These are phyloP conservation scores for Polydrusus pterygomalis DNA, from an alignment of 2,888 invertebrate species.

Conservation along the genomic window DNA sequence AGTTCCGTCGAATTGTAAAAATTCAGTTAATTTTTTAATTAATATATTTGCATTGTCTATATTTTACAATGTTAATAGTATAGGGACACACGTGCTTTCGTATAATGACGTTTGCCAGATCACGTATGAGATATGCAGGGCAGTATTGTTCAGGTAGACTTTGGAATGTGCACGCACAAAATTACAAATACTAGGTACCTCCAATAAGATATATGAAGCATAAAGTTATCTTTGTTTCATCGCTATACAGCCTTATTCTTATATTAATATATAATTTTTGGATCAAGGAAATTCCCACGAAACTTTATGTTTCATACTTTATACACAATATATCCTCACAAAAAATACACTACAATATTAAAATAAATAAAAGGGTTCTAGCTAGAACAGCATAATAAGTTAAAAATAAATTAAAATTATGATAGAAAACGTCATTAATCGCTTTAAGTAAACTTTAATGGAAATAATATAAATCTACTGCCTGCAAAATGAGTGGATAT, in stretches of 20 bases:
- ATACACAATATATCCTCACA: too few relatives aligned
- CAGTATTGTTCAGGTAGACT: conserved; percentile 65
- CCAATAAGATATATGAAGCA: conserved; percentile 61
- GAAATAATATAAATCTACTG: too few relatives aligned
- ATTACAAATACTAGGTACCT: conserved; percentile 61
- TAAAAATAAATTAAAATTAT: too few relatives aligned
- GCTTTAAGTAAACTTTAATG: too few relatives aligned
- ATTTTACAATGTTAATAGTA: conserved; percentile 29
- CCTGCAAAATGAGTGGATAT: too few relatives aligned
- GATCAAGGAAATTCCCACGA: conserved; percentile 49
- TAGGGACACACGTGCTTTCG: conserved; percentile 46
- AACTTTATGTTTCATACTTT: conserved; percentile 19
- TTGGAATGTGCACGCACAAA: conserved; percentile 68
- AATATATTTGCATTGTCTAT: not conserved
- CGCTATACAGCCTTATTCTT: conserved; percentile 44
- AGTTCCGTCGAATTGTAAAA: too few relatives aligned
- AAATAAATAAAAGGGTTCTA: too few relatives aligned
- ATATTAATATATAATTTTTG: conserved; percentile 50
- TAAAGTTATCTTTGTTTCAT: conserved; percentile 62
- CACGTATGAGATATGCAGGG: conserved; percentile 67
- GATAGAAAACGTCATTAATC: too few relatives aligned
- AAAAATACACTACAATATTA: too few relatives aligned
- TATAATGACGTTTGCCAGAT: conserved; percentile 60
- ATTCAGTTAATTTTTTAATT: too few relatives aligned
- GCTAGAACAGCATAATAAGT: too few relatives aligned